Evolutionary conservation across 2,797 vertebrate genomes (phyloP).

Genomic region (Karalla daura): DNA sequence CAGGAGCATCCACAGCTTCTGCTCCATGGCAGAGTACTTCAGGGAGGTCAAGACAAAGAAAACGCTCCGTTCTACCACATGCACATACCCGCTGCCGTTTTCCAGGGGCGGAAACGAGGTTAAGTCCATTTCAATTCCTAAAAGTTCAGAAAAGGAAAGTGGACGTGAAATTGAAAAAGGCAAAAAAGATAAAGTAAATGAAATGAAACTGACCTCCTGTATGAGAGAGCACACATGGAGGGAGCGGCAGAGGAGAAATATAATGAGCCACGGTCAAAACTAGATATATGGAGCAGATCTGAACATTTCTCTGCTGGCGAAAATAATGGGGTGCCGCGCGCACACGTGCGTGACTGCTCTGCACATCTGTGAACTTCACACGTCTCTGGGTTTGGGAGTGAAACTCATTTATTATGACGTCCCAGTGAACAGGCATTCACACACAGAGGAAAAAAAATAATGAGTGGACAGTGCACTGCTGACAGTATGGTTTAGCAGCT

Average conservation of each 20-base stretch:
- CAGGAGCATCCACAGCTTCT: constrained; percentile 16
- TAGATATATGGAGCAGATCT: constrained; percentile 1
- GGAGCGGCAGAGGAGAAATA: constrained; percentile 12
- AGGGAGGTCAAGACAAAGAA: constrained; percentile 25
- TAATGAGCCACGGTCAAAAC: constrained; percentile 16
- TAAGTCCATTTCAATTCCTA: constrained; percentile 52
- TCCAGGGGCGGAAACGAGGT: constrained; percentile 26
- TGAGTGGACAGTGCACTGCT: constrained; percentile 13
- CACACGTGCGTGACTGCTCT: constrained; percentile 9
- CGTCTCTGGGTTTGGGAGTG: constrained; percentile 23
- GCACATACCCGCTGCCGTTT: constrained; percentile 14
- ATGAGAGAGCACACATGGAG: constrained; percentile 1
- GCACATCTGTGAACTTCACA: constrained; percentile 41
- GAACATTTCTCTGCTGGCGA: background rate
- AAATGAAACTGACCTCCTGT: constrained; percentile 51
- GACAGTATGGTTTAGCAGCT: constrained; percentile 36
- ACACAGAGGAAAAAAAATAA: constrained; percentile 35
- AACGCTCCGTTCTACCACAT: constrained; percentile 1
- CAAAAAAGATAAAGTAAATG: constrained; percentile 29
- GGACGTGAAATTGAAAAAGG: constrained; percentile 39
- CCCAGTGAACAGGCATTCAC: constrained; percentile 40
- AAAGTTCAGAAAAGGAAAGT: constrained; percentile 34
- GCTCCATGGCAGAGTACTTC: constrained; percentile 28
- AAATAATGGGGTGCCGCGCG: background rate
- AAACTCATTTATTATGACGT: constrained; percentile 66